A percentile compares a stretch with the other conserved stretches of the same genome.
phyloP scores from a whole-genome alignment of 2,113 vertebrate genomes.

The Gobiocypris rarus region DNA sequence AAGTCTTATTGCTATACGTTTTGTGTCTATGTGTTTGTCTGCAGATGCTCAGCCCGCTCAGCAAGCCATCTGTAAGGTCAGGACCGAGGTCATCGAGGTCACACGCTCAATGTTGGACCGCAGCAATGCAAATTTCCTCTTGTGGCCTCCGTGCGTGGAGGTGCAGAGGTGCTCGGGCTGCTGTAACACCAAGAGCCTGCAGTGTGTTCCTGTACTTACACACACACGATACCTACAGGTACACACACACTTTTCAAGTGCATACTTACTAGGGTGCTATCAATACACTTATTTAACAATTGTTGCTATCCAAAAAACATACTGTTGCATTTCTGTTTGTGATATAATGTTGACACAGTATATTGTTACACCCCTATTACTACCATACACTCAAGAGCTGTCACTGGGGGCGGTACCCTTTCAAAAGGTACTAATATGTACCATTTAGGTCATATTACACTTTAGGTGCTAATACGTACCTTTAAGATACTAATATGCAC shows the following conservation, averaged over 20 bases:
- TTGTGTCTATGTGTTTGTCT: constrained; percentile 6
- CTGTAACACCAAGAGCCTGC: constrained; percentile 89
- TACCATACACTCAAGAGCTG: not conserved
- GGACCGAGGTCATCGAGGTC: constrained; percentile 91
- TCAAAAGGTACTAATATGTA: no score
- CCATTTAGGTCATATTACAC: no score
- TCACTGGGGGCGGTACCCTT: no score
- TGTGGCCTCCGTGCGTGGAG: constrained; percentile 96
- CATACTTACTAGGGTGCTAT: not conserved
- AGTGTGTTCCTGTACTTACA: constrained; percentile 84
- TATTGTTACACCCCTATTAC: not conserved
- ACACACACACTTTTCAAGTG: constrained; percentile 9
- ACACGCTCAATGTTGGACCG: constrained; percentile 91
- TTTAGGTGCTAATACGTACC: no score
- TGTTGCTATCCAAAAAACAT: no score
- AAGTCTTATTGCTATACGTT: not conserved
- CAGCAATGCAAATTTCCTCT: constrained; percentile 91
- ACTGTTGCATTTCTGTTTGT: not conserved
- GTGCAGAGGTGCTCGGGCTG: constrained; percentile 98
- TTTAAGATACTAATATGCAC: no score
- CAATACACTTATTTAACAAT: not conserved
- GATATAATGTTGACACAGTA: not conserved
- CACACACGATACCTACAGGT: constrained; percentile 84
- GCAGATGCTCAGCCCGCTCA: constrained; percentile 84
- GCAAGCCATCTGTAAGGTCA: constrained; percentile 91